These are phyloP conservation scores for Volucella zonaria DNA, from an alignment of 2,888 invertebrate species.

Conservation along the genomic window DNA sequence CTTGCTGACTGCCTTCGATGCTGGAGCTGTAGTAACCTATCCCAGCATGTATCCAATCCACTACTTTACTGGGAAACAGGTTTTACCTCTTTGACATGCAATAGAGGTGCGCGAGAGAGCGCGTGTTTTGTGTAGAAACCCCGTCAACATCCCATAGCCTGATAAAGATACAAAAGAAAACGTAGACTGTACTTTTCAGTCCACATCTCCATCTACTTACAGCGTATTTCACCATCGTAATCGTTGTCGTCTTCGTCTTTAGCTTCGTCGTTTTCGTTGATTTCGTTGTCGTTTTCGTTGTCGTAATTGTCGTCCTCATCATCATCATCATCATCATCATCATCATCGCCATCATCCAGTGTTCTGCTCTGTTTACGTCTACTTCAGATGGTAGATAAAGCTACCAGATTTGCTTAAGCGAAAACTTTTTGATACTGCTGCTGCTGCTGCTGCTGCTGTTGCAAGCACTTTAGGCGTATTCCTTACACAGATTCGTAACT, in stretches of 20 bases:
- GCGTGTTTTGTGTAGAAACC: conserved; percentile 52
- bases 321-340: conserved; percentile 32
- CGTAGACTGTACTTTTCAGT: conserved; percentile 72
- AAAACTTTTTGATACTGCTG: conserved; percentile 53
- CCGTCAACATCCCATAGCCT: conserved; percentile 53
- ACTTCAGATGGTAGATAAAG: conserved; percentile 55
- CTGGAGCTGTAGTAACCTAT: conserved; percentile 17
- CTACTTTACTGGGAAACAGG: conserved; percentile 57
- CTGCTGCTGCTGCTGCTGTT: neutral
- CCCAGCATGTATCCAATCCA: conserved; percentile 39
- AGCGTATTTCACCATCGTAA: conserved; percentile 36
- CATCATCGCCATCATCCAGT: conserved; percentile 59
- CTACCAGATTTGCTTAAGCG: conserved; percentile 60
- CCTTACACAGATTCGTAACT: too few species aligned
- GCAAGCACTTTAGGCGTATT: conserved; percentile 17
- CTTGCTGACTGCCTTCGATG: conserved; percentile 32
- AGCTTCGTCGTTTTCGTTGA: conserved; percentile 12
- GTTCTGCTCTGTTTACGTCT: conserved; percentile 65
- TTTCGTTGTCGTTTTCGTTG: conserved; percentile 28
- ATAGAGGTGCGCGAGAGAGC: conserved; percentile 38
- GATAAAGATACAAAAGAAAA: conserved; percentile 65
- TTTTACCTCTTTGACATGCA: conserved; percentile 54
- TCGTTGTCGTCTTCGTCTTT: conserved; percentile 24
- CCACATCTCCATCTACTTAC: conserved; percentile 51
- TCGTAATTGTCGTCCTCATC: conserved; percentile 15